Evolutionary conservation across 2,888 invertebrate species (phyloP), one percentile per base, ranked within the genome.

Genomic region (Yponomeuta sedellus): DNA sequence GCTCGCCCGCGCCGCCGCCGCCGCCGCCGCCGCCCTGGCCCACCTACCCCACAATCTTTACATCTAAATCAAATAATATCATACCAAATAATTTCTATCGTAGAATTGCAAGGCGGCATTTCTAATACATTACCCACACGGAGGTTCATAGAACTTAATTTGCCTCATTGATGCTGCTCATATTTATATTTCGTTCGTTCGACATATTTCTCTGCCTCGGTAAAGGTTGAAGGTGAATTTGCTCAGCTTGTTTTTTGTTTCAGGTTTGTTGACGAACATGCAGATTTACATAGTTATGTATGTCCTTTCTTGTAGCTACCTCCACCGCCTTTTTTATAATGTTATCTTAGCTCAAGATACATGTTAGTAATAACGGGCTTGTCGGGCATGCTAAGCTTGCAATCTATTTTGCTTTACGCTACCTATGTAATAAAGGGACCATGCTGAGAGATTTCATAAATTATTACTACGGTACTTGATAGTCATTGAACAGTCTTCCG

Each of bases 31-130:
- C 76, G 75, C 76, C 59, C 66, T 56, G 66, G 64, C 65, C 79
- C 82, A 83, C 81, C 84, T 82, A 84, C 83, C 84, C 83, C 78
- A 81, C 83, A 82, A 83, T 84, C 82, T 83, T 84, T 82, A 82
- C 77, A 81, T 77, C 71, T 76, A 64, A 66, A 66, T 66, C 68
- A 78, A 79, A 80, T 77, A 80, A 81, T 81, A 81, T 82, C 80
- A 79, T 80, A 79, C 79, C 75, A 67, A 73, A 62, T 72, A 70
- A 71, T 73, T 72, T 70, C 70, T 68, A 68, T 70, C 71, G 68
- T 65, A 66, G 20, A 71, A 72, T 71, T 61, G 58, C 57, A 34
- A 64, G 34, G 16, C 25, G 56, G 16, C 25, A 22, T 40, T 62
- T 62, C 62, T 62, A 11, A 62, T 40, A 10, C 62, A 62, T 19